Conservation (phyloP, 1,140 invertebrate species). For the Orchesella cincta region DNA sequence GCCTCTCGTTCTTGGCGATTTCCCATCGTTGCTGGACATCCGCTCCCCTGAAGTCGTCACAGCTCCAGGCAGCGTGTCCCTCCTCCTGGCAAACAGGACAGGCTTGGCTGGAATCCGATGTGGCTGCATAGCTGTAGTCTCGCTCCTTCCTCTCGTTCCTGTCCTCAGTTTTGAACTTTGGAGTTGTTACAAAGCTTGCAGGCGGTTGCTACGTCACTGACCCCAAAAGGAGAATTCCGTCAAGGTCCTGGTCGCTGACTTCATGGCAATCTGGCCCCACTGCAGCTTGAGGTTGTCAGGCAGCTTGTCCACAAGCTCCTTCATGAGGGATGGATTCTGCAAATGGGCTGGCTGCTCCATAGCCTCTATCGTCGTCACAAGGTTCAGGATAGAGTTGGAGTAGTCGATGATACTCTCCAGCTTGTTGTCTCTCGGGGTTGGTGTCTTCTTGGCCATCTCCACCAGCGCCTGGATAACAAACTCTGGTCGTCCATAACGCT, state of each 20-base stretch:
- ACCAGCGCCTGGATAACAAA: neutral
- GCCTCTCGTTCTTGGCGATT: neutral
- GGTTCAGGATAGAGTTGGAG: slow-evolving; percentile 2
- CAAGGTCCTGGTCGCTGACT: neutral
- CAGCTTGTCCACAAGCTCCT: slow-evolving; percentile 29
- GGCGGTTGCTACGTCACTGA: neutral
- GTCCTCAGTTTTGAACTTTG: neutral
- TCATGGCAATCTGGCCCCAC: too few relatives aligned
- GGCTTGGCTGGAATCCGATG: neutral
- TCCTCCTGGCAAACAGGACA: neutral
- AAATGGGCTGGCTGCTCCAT: neutral
- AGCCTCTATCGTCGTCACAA: slow-evolving; percentile 15
- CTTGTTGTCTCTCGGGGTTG: neutral
- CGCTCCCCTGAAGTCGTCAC: neutral
- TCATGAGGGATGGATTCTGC: slow-evolving; percentile 18
- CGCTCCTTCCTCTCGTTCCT: neutral
- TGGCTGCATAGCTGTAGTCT: too few relatives aligned
- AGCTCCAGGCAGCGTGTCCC: neutral
- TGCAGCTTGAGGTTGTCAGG: slow-evolving; percentile 16
- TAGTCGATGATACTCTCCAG: slow-evolving; percentile 8
- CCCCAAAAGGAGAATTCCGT: neutral
- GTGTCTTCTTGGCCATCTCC: neutral
- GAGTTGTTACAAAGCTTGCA: neutral
- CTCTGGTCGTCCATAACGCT: neutral
- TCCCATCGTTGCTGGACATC: neutral